phyloP scores from a whole-genome alignment of 1,140 invertebrate genomes.

The Euura lappo region DNA sequence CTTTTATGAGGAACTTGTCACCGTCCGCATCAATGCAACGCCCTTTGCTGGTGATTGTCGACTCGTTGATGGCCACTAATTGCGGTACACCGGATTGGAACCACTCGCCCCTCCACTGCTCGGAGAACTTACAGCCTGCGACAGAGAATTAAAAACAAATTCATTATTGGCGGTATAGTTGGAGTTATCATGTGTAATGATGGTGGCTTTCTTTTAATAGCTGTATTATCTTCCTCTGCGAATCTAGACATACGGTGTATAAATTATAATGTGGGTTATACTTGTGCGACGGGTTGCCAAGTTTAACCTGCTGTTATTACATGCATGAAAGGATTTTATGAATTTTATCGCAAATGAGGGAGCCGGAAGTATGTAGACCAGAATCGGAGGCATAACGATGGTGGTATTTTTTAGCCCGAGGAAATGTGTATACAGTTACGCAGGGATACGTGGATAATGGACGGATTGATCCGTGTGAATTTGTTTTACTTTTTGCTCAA shows the following conservation, averaged over 20 bases:
- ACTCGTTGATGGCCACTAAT: slow-evolving; percentile 72
- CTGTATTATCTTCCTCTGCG: neutral
- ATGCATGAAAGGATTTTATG: neutral
- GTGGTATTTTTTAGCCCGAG: neutral
- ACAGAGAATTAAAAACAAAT: slow-evolving; percentile 10
- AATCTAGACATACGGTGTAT: neutral
- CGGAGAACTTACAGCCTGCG: slow-evolving; percentile 72
- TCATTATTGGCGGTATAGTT: neutral
- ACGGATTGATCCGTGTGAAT: neutral
- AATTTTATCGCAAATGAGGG: neutral
- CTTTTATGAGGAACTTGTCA: slow-evolving; percentile 79
- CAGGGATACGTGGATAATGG: neutral
- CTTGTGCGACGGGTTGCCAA: neutral
- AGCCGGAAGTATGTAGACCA: neutral
- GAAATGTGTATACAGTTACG: neutral
- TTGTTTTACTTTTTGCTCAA: neutral
- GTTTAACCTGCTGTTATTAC: neutral
- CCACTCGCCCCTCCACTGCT: slow-evolving; percentile 77
- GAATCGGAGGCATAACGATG: neutral
- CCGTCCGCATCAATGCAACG: slow-evolving; percentile 72
- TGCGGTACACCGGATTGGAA: slow-evolving; percentile 75
- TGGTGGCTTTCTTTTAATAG: neutral
- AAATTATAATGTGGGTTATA: neutral
- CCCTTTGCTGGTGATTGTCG: slow-evolving; percentile 76
- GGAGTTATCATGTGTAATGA: neutral